phyloP scores from a whole-genome alignment of 1,140 invertebrate species.

The Drosophila tani region DNA sequence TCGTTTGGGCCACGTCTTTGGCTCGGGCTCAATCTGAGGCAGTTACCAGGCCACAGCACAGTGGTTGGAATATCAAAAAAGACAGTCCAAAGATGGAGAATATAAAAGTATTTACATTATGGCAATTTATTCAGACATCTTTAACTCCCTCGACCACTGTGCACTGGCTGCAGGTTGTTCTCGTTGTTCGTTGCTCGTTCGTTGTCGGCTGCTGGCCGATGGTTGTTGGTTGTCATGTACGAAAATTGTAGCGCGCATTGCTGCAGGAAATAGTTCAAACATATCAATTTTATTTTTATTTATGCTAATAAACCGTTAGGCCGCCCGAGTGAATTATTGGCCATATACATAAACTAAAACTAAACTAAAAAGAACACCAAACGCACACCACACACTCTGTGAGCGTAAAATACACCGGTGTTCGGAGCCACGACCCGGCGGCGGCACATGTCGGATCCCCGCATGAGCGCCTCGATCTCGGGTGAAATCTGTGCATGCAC shows the following conservation, averaged over 20 bases:
- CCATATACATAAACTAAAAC: constrained; percentile 57
- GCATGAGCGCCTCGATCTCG: constrained; percentile 14
- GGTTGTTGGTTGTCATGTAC: constrained; percentile 80
- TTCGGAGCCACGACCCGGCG: constrained; percentile 59
- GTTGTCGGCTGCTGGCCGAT: constrained; percentile 41
- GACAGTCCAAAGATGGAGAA: not conserved
- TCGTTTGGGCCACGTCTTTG: constrained; percentile 59
- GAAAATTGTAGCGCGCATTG: constrained; percentile 83
- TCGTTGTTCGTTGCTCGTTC: constrained; percentile 57
- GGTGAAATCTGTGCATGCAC: constrained; percentile 70
- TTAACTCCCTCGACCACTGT: not conserved
- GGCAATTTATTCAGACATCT: not conserved
- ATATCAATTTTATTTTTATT: constrained; percentile 84
- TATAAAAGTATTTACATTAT: not conserved
- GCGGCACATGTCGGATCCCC: constrained; percentile 54
- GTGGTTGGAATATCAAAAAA: constrained; percentile 9
- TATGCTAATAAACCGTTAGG: constrained; percentile 81
- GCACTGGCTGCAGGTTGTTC: constrained; percentile 76
- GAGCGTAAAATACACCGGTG: constrained; percentile 19
- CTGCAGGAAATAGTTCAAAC: constrained; percentile 83
- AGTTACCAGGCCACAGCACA: constrained; percentile 41
- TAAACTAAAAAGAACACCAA: constrained; percentile 10
- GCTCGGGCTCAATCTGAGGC: constrained; percentile 44
- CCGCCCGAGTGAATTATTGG: constrained; percentile 76
- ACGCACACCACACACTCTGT: constrained; percentile 25